phyloP scores from a whole-genome alignment of 1,140 invertebrate genomes.

The Zaprionus taronus region DNA sequence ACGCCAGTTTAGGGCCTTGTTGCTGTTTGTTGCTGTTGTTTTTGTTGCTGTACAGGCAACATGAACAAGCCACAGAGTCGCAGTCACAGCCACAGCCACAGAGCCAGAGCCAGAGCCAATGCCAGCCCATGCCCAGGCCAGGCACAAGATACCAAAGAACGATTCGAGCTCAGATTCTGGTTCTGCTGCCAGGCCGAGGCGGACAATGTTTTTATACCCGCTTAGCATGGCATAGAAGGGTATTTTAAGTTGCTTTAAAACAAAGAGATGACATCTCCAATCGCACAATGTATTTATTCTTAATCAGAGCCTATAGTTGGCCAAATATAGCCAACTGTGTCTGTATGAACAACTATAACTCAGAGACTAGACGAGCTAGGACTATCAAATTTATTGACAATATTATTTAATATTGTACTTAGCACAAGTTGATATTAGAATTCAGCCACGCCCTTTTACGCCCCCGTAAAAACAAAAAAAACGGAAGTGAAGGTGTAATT shows the following conservation, averaged over 20 bases:
- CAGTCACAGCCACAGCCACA: constrained; percentile 34
- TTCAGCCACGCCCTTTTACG: too few species aligned
- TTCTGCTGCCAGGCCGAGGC: constrained; percentile 14
- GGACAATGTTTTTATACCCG: constrained; percentile 3
- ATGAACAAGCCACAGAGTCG: constrained; percentile 58
- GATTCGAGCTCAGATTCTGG: constrained; percentile 18
- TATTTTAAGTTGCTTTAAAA: neutral
- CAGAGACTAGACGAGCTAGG: too few species aligned
- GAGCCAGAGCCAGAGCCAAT: constrained; percentile 13
- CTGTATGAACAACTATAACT: neutral
- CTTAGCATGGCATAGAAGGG: neutral
- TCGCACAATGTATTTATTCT: too few species aligned
- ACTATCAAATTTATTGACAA: neutral
- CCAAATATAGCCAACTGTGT: too few species aligned
- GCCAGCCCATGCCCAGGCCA: constrained; percentile 5
- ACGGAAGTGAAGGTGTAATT: rapidly evolving
- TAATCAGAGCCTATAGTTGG: too few species aligned
- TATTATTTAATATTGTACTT: too few species aligned
- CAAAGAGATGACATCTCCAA: too few species aligned
- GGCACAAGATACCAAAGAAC: constrained; percentile 3
- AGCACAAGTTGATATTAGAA: too few species aligned
- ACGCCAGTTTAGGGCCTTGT: constrained; percentile 80
- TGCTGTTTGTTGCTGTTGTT: constrained; percentile 55
- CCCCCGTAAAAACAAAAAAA: neutral
- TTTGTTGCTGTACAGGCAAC: constrained; percentile 69